phyloP scores from a whole-genome alignment of 37 sponge, comb jelly and placozoan species.

The Corticium candelabrum region DNA sequence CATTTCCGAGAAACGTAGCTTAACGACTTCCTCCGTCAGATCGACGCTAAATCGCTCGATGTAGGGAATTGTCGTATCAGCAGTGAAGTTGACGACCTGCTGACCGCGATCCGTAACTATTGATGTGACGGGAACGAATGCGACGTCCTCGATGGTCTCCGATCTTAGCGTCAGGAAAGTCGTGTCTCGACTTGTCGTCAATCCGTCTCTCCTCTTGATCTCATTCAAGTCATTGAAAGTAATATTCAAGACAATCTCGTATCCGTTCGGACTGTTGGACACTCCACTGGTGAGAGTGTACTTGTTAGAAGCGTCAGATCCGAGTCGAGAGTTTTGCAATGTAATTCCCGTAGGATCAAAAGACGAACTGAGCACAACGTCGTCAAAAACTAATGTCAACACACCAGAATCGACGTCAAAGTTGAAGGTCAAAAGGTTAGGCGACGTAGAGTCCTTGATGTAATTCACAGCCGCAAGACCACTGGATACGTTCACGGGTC shows the following conservation, averaged over 20 bases:
- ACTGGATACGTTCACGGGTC: neutral
- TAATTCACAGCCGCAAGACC: slow-evolving; percentile 16
- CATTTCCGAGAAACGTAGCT: slow-evolving; percentile 71
- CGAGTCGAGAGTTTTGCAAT: slow-evolving; percentile 39
- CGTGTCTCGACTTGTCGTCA: slow-evolving; percentile 50
- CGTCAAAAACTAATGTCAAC: slow-evolving; percentile 58
- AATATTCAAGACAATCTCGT: slow-evolving; percentile 46
- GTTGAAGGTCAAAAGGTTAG: slow-evolving; percentile 42
- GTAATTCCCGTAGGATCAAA: slow-evolving; percentile 48
- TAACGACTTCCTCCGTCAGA: slow-evolving; percentile 27
- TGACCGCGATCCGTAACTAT: slow-evolving; percentile 44
- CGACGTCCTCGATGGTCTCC: slow-evolving; percentile 50
- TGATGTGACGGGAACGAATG: slow-evolving; percentile 35
- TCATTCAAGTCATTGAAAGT: slow-evolving; percentile 43
- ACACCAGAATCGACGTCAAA: slow-evolving; percentile 71
- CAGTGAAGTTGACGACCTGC: slow-evolving; percentile 34
- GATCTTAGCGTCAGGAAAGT: slow-evolving; percentile 64
- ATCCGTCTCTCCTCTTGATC: slow-evolving; percentile 59
- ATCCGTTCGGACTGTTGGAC: slow-evolving; percentile 44
- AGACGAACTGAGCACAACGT: slow-evolving; percentile 51
- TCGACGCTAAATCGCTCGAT: slow-evolving; percentile 49
- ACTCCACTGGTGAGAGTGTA: slow-evolving; percentile 36
- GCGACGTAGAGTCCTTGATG: slow-evolving; percentile 44
- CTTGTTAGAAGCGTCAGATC: slow-evolving; percentile 16
- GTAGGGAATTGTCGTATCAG: slow-evolving; percentile 58